Evolutionary conservation across 2,888 invertebrate species (phyloP), one percentile per base, ranked within the genome.

Genomic region (Fissipunctia ypsillon): DNA sequence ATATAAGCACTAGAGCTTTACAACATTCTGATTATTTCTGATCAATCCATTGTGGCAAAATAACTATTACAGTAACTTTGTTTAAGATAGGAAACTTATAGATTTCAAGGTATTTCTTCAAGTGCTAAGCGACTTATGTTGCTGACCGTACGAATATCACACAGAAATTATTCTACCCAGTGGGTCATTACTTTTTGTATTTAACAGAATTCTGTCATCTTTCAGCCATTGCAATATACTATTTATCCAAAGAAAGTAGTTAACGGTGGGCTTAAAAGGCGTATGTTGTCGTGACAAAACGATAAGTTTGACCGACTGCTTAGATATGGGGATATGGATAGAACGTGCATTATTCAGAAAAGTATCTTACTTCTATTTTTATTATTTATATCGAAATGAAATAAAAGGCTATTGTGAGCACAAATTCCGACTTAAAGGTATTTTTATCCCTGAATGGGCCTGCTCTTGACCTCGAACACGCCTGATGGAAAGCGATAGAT

Each of bases 331-430:
- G 43, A 48, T 25, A 48, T 50, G 16, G 52, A 65, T 31, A 74
- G 60, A 66, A 28, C 65, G 66, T 81, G 77, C 76, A 60, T 50
- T 31, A 38, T 41, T 48, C 22, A 56, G 50, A 66, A 66, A 73
- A 56, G 14, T n/a, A 25, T 43, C 19, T 38, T 14, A 41, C 12
- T 41, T 31, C 41, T 63, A 25, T 52, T 52, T 25, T 28, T 16
- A 28, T 28, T 7, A 25, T 25, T 25, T 25, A 52, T 25, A 52
- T 14, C 25, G 25, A 52, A 52, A 52, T 52, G 5, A 54, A 28
- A 28, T 28, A 28, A 16, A 54, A 54, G 54, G 28, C 54, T 54
- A 54, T 4, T 54, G 54, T 54, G 19, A 19, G 19, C 19, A 56
- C 31, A 31, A 56, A 56, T 28, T 19, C 56, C 4, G 28, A 56